Conservation (phyloP, 2,113 vertebrate species). For the Notiomystis cincta region DNA sequence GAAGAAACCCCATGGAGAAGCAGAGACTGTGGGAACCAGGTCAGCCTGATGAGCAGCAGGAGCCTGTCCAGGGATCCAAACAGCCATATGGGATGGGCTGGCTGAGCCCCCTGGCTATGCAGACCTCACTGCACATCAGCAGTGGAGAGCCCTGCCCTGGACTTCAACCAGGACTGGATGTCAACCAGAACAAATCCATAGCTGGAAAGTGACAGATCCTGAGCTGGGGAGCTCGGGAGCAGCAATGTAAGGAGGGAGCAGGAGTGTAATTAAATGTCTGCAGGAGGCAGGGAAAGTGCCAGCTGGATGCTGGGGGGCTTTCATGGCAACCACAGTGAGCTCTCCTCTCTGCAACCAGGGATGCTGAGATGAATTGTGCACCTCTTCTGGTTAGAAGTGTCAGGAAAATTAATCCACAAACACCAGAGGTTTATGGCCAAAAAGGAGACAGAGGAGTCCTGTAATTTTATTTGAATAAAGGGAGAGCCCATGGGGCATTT, state of each 20-base stretch:
- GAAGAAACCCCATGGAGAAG: background rate
- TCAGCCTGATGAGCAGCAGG: background rate
- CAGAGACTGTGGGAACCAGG: background rate
- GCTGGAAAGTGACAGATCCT: background rate
- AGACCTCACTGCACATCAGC: background rate
- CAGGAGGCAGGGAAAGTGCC: background rate
- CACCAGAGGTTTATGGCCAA: too few relatives aligned
- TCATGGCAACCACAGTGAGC: fast-evolving
- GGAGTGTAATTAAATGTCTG: background rate
- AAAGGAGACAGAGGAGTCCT: too few relatives aligned
- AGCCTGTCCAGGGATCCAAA: background rate
- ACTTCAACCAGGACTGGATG: background rate
- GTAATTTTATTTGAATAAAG: too few relatives aligned
- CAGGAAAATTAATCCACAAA: too few relatives aligned
- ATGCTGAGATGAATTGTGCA: background rate
- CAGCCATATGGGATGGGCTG: background rate
- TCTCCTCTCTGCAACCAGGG: background rate
- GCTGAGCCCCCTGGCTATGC: background rate
- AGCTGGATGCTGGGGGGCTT: background rate
- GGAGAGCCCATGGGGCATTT: too few relatives aligned
- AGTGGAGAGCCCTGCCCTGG: background rate
- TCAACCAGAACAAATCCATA: background rate
- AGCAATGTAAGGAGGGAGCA: background rate
- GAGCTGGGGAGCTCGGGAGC: background rate
- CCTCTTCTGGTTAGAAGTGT: background rate